These are phyloP conservation scores for Epinephelus awoara DNA, from an alignment of 2,797 vertebrate species.

Conservation along the genomic window DNA sequence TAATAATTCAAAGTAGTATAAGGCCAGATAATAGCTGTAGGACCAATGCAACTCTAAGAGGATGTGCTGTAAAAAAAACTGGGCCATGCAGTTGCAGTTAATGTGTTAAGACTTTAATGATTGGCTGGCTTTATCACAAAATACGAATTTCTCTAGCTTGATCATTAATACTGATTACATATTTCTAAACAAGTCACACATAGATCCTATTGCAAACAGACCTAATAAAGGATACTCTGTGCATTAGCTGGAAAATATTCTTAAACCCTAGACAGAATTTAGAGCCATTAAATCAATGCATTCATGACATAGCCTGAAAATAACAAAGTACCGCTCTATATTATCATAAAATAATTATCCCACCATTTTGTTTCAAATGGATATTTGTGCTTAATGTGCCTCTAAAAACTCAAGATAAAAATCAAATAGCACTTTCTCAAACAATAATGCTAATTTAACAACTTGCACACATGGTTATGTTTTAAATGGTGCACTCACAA, in stretches of 20 bases:
- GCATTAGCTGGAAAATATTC: neutral
- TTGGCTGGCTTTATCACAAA: neutral
- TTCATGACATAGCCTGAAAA: neutral
- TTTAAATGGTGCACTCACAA: neutral
- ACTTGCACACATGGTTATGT: neutral
- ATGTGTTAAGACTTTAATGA: neutral
- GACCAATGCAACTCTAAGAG: neutral
- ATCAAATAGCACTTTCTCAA: neutral
- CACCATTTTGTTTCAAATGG: neutral
- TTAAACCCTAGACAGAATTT: neutral
- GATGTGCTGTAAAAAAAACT: neutral
- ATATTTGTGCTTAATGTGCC: neutral
- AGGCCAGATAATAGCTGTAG: neutral
- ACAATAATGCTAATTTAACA: neutral
- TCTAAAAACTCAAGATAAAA: neutral
- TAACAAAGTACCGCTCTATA: neutral
- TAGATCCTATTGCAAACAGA: neutral
- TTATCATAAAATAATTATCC: neutral
- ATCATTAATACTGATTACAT: neutral
- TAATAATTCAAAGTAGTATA: neutral
- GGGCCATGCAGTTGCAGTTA: too few relatives aligned
- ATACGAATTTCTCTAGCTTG: too few relatives aligned
- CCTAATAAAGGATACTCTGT: neutral
- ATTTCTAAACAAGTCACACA: neutral
- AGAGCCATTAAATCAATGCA: neutral